These are phyloP conservation scores for Falco berigora DNA, from an alignment of 2,797 vertebrate genomes.

Conservation along the genomic window DNA sequence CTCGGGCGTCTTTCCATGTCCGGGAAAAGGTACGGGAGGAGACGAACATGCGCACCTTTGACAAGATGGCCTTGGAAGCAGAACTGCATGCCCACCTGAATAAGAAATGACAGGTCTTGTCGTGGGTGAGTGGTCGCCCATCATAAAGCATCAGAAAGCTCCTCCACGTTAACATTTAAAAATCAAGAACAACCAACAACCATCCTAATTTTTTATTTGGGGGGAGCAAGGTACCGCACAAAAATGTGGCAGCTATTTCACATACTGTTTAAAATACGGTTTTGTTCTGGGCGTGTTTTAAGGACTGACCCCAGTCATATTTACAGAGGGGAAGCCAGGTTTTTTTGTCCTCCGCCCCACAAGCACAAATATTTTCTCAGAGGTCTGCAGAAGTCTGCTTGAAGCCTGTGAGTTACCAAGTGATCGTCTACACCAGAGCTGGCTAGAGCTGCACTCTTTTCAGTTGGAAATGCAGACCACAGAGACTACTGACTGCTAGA, in stretches of 20 bases:
- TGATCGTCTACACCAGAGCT: not conserved
- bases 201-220: not conserved
- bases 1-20: constrained; percentile 92
- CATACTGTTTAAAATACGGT: not conserved
- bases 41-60: constrained; percentile 92
- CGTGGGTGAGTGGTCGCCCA: not conserved
- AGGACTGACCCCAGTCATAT: not conserved
- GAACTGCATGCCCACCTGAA: constrained; percentile 88
- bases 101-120: constrained; percentile 78
- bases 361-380: not conserved
- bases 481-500: not conserved
- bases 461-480: not conserved
- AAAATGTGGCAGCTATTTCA: constrained; percentile 58
- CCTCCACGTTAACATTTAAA: not conserved
- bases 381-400: not conserved
- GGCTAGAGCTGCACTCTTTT: not conserved
- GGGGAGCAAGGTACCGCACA: constrained; percentile 48
- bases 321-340: not conserved
- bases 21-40: constrained; percentile 93
- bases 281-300: not conserved
- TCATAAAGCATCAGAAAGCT: not conserved
- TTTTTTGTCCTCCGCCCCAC: not conserved
- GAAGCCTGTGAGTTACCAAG: not conserved
- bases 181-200: not conserved
- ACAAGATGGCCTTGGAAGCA: constrained; percentile 95